phyloP scores from a whole-genome alignment of 2,888 invertebrate species.

The Andricus quercusramuli region DNA sequence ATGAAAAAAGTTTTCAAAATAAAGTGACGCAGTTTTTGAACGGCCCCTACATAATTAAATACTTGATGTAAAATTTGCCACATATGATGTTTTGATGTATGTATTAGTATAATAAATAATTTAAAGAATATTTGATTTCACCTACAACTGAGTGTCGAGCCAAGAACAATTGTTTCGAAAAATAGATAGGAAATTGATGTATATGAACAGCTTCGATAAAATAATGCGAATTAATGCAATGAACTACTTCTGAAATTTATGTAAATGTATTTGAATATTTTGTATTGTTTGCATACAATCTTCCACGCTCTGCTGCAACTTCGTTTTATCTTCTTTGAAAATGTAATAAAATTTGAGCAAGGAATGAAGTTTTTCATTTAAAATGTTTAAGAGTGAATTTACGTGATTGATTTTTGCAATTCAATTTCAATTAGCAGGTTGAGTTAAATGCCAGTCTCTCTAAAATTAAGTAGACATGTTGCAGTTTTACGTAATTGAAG shows the following conservation, averaged over 20 bases:
- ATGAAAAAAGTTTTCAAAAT: too few relatives aligned
- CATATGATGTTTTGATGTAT: not conserved
- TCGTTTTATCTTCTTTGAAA: not conserved
- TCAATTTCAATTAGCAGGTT: too few relatives aligned
- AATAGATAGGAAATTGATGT: not conserved
- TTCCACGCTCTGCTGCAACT: not conserved
- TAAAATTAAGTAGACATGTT: conserved; percentile 21
- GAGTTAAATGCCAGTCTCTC: not conserved
- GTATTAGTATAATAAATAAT: not conserved
- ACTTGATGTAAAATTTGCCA: not conserved
- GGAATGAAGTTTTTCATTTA: not conserved
- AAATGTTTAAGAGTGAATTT: too few relatives aligned
- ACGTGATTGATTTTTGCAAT: too few relatives aligned
- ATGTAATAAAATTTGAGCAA: not conserved
- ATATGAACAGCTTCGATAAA: not conserved
- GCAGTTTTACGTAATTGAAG: conserved; percentile 33
- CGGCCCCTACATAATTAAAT: too few relatives aligned
- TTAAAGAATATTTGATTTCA: not conserved
- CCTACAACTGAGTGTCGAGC: not conserved
- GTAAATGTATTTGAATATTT: not conserved
- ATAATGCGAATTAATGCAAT: not conserved
- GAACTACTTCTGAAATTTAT: not conserved
- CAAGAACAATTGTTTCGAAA: not conserved
- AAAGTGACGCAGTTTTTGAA: not conserved
- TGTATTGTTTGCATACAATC: not conserved